Evolutionary conservation across 2,888 invertebrate species (phyloP), one percentile per base, ranked within the genome.

Genomic region (Pteria penguin): DNA sequence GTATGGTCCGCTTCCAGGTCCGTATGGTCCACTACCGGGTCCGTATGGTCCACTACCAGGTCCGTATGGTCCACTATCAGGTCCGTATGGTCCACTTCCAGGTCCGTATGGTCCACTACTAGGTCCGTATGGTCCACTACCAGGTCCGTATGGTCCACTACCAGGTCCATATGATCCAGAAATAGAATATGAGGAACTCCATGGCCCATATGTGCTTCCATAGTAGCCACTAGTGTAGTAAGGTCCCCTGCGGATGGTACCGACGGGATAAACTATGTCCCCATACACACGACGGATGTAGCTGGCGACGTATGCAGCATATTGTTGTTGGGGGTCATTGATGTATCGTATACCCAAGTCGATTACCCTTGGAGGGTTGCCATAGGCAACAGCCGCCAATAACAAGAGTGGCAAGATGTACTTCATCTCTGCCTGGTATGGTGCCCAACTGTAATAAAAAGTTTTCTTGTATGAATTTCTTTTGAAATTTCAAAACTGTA

Each of bases 291-390:
- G 3, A 24, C 36, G 36, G 4, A 65, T 33, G 5, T 36, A 27
- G 22, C 63, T 33, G 33, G 63, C 63, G 26, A 65, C 36, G 1
- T 33, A 14, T 22, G 32, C 33, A 8, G 63, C 32, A 26, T 65
- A 65, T 18, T 65, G 63, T 22, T 65, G 32, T 8, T 65, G 63
- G 26, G 8, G 36, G 1, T 36, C 11, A 18, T 32, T 32, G 2
- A 65, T 22, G 36, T 33, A 65, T 14, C 63, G n/a, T 36, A 36
- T 65, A 4, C 63, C 63, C 8, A 65, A 14, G 63, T 65, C 26
- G 26, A 65, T 65, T n/a, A 65, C 63, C 45, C 18, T 2, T 5
- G 63, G 63, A 11, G 36, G 45, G 26, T 36, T 65, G 14, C 63
- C 63, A 18, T 11, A 26, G 3, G 26, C 63, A 8, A 36, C 32